These are phyloP conservation scores for Lethocerus indicus DNA, from an alignment of 1,140 invertebrate species.

Conservation along the genomic window DNA sequence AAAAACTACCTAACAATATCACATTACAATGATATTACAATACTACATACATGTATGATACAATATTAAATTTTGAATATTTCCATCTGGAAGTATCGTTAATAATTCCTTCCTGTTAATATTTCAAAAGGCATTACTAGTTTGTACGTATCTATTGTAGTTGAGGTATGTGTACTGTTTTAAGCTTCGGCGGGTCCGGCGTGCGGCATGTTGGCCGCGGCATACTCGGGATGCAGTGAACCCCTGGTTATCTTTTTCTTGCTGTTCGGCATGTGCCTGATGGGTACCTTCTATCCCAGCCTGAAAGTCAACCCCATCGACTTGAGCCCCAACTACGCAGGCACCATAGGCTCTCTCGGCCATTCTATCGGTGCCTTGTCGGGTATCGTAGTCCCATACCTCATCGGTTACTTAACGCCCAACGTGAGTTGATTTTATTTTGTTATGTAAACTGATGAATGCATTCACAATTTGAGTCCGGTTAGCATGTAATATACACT, in stretches of 20 bases:
- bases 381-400: conserved; percentile 54
- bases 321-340: conserved; percentile 60
- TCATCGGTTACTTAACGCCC: conserved; percentile 53
- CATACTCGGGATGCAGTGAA: conserved; percentile 54
- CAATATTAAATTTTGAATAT: too few species aligned
- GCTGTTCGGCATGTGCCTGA: conserved; percentile 46
- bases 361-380: conserved; percentile 64
- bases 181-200: conserved; percentile 50
- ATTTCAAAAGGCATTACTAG: too few species aligned
- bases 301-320: conserved; percentile 67
- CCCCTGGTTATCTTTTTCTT: conserved; percentile 41
- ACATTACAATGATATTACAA: too few species aligned
- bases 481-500: too few species aligned
- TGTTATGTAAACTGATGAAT: neutral
- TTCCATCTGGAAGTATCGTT: too few species aligned
- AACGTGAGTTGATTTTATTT: conserved; percentile 30
- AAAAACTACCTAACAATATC: too few species aligned
- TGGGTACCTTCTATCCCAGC: conserved; percentile 53
- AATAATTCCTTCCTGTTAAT: too few species aligned
- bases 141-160: too few species aligned
- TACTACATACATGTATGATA: too few species aligned
- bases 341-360: conserved; percentile 59
- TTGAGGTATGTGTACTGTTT: too few species aligned
- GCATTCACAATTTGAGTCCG: too few species aligned
- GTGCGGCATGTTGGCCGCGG: conserved; percentile 56